A percentile compares a stretch with the other conserved stretches of the same genome.
These are phyloP conservation scores for Dendrocopos noguchii DNA, from an alignment of 2,113 vertebrate species.

Conservation along the genomic window DNA sequence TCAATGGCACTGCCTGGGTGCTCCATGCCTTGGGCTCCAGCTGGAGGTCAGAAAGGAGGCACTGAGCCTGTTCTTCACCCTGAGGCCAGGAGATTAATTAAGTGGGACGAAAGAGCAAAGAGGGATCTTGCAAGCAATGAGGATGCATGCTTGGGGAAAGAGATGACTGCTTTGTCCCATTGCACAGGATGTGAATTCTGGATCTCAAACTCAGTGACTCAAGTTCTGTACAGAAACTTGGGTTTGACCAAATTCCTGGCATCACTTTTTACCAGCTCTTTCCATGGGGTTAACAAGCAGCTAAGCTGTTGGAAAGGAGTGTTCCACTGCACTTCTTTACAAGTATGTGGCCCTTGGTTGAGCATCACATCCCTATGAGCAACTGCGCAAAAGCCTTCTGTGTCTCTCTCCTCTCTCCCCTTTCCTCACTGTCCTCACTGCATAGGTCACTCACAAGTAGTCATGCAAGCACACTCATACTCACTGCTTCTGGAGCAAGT, in stretches of 20 bases:
- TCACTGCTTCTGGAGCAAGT: slow-evolving; percentile 98
- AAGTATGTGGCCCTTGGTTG: not conserved
- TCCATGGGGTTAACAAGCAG: not conserved
- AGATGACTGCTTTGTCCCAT: not conserved
- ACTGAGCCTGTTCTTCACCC: not conserved
- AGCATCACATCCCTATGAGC: not conserved
- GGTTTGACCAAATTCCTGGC: not conserved
- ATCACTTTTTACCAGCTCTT: not conserved
- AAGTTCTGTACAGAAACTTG: not conserved
- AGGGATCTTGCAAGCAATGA: not conserved
- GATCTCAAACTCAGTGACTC: not conserved
- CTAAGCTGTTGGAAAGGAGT: not conserved
- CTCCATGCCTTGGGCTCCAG: not conserved
- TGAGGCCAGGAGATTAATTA: not conserved
- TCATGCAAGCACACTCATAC: slow-evolving; percentile 56
- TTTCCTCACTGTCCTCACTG: not conserved
- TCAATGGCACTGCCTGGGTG: not conserved
- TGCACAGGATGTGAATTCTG: not conserved
- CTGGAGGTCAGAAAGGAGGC: not conserved
- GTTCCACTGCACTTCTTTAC: not conserved
- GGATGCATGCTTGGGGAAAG: rapidly evolving
- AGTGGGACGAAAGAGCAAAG: not conserved
- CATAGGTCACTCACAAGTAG: not conserved
- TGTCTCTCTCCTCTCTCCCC: slow-evolving; percentile 57
- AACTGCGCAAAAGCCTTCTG: not conserved